Evolutionary conservation across 1,140 invertebrate species (phyloP), one percentile per base, ranked within the genome.

Genomic region (Cherax quadricarinatus): DNA sequence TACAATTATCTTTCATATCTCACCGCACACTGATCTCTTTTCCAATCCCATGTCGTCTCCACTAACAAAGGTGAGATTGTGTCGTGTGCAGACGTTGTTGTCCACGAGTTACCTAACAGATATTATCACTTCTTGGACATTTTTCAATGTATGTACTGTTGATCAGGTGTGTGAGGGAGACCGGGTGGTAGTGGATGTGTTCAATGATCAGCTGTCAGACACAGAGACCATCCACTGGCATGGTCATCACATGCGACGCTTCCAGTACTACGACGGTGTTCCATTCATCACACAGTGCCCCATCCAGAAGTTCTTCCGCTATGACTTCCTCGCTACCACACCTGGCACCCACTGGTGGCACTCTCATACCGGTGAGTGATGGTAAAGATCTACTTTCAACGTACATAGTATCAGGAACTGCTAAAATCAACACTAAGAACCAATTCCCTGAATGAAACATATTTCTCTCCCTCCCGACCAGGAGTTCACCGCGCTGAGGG

Each of bases 261-360:
- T 97, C 6, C 98, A 98, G 94, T 98, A 98, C 95, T 98, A 97
- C 94, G 98, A 99, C 94, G 98, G 98, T 70, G 98, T 98, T 49
- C 97, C 98, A 12, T 97, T 97, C 91, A 96, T 99, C 18, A 98
- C 98, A 0, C 98, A 98, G 95, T 98, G 98, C 95, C 98, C 98
- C 7, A 98, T 98, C 94, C 95, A 96, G 91, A 16, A 16, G 9
- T 5, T 70, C 66, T 70, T 70, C 21, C 66, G 66, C 66, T 70
- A 70, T 21, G 66, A 70, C 66, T 70, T 70, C 66, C 12, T 16
- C 66, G 66, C 66, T 18, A 1, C 5, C 66, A 70, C 66, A 18
- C 66, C 66, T 21, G 66, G 66, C 66, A 75, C 70, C 21, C n/a
- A 30, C n/a, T 24, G 70, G n/a, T 30, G n/a, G n/a, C n/a, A 30